phyloP scores from a whole-genome alignment of 2,888 invertebrate species.

The Epistrophe eligans region DNA sequence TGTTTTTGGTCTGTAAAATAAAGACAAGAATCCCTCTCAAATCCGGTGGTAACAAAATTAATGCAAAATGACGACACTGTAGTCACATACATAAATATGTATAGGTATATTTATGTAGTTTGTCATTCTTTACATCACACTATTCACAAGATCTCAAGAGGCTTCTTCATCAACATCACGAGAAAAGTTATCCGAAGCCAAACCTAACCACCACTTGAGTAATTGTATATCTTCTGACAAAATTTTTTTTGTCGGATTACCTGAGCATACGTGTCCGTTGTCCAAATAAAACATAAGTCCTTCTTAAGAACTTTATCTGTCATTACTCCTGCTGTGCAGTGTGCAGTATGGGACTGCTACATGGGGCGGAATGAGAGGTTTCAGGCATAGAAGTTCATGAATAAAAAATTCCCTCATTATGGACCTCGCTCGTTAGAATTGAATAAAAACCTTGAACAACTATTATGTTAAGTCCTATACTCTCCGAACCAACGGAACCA shows the following conservation, averaged over 20 bases:
- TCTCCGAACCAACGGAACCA: constrained; percentile 60
- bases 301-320: constrained; percentile 38
- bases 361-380: background rate
- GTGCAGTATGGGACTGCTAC: constrained; percentile 12
- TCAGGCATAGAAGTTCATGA: constrained; percentile 55
- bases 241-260: constrained; percentile 35
- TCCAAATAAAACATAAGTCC: constrained; percentile 52
- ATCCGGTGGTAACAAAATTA: background rate
- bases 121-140: background rate
- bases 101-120: too few species aligned
- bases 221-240: background rate
- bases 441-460: constrained; percentile 72
- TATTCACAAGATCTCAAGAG: background rate
- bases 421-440: constrained; percentile 70
- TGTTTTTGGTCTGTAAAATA: background rate
- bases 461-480: constrained; percentile 64
- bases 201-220: constrained; percentile 9
- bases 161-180: background rate
- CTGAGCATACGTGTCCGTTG: constrained; percentile 41
- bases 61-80: background rate
- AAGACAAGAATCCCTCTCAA: background rate
- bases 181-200: background rate
- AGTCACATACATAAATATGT: background rate
- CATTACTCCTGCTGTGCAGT: constrained; percentile 35
- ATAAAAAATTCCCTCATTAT: constrained; percentile 75